Base-by-base conservation (phyloP, 2,113 vertebrate genomes). In the Boulengeromyrus knoepffleri region DNA sequence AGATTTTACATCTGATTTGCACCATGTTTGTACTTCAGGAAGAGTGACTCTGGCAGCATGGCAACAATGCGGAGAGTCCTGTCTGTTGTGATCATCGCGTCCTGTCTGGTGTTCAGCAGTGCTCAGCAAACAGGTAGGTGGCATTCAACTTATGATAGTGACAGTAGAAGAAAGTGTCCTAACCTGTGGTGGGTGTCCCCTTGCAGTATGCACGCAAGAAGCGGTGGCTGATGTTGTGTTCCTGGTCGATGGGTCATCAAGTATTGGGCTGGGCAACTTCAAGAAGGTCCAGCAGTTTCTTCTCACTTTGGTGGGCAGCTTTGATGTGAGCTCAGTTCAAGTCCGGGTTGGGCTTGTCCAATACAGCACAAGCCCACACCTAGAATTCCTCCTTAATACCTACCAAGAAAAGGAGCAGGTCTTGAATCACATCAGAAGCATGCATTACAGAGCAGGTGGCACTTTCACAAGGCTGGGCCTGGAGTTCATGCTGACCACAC, bases 231-330 rank as follows among this genome's bases (percentile, higher is more conserved):
- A 94, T 6, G 24, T 94, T 0, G 17, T 96, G 46, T 94, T 96
- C 91, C 91, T 96, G 27, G 91, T 96, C 62, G 93, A 93, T 58
- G 47, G 88, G 83, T 94, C 91, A 10, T 93, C 92, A 90, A 94
- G 70, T 89, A 56, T 88, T 46, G 66, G 90, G 27, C 13, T 21
- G 15, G 88, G 92, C 5, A 91, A 93, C 9, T 93, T 92, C 39
- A 89, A 50, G 49, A 88, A 50, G 0, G 24, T 95, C 17, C 90
- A 89, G 70, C 87, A 87, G 27, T 95, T 95, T 62, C 90, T 95
- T 83, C 80, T 90, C 21, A 42, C 36, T 3, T 1, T 93, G 13
- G 91, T 94, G 9, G 91, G 85, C 9, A 39, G 90, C 87, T 94
- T 96, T 91, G 91, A 92, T 5, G 88, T 92, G 62, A 90, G 94